Evolutionary conservation across 2,113 vertebrate genomes (phyloP).

Genomic region (Oxygymnocypris stewartii): DNA sequence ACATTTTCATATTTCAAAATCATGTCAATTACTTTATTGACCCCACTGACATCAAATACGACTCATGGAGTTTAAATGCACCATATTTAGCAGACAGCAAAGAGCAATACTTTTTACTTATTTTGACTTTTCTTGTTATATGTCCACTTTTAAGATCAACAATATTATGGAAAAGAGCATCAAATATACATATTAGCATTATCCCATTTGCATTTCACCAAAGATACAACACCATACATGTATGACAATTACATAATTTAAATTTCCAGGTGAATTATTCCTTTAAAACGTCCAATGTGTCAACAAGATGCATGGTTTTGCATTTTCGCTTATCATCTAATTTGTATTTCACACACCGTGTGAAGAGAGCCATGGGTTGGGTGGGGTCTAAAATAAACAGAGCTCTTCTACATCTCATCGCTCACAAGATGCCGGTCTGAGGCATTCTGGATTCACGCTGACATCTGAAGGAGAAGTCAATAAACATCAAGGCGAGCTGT

Average conservation of each 20-base stretch:
- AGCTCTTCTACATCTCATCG: constrained; percentile 12
- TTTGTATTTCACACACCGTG: constrained; percentile 7
- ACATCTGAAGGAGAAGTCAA: constrained; percentile 67
- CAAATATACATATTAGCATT: not conserved
- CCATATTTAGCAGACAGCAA: not conserved
- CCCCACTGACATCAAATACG: not conserved
- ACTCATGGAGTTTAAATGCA: not conserved
- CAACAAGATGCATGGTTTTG: not conserved
- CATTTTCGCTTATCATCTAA: not conserved
- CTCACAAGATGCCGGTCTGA: constrained; percentile 32
- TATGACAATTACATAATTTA: not conserved
- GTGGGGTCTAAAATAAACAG: constrained; percentile 26
- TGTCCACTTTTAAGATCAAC: not conserved
- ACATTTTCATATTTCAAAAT: not conserved
- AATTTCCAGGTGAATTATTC: not conserved
- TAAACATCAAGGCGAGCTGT: constrained; percentile 60
- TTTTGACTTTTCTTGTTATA: not conserved
- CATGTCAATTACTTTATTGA: not conserved
- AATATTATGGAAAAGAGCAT: not conserved
- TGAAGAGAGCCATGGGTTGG: not conserved
- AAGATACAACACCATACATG: not conserved
- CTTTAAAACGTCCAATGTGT: not conserved
- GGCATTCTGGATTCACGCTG: constrained; percentile 63
- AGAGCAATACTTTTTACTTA: not conserved
- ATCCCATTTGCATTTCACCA: not conserved